Evolutionary conservation across 2,113 vertebrate genomes (phyloP).

Genomic region (Ellobius talpinus): DNA sequence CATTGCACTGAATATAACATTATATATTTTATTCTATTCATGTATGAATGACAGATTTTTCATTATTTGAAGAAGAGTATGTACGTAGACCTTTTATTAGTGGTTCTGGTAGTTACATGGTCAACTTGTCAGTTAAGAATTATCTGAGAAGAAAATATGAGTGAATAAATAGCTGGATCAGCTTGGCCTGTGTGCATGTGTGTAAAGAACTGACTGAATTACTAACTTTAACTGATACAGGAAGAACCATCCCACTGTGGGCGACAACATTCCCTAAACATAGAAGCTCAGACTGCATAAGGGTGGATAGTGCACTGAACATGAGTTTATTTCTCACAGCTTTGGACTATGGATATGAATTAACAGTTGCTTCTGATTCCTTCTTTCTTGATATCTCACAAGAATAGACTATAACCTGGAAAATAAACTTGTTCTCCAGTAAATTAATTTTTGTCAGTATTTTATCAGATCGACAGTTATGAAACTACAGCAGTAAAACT

Average conservation of each 20-base stretch:
- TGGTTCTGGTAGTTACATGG: background rate
- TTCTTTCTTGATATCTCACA: background rate
- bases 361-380: background rate
- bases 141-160: background rate
- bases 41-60: background rate
- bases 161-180: background rate
- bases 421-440: background rate
- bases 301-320: background rate
- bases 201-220: background rate
- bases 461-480: background rate
- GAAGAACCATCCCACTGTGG: background rate
- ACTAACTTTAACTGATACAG: background rate
- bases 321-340: background rate
- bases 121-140: background rate
- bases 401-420: background rate
- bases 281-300: background rate
- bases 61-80: background rate
- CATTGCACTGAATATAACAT: background rate
- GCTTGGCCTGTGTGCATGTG: background rate
- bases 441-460: background rate
- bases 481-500: background rate
- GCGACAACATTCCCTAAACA: background rate
- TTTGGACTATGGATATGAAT: background rate
- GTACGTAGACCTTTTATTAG: background rate
- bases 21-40: background rate